Percentiles rank a stretch among this genome's conserved stretches.
phyloP scores from a whole-genome alignment of 2,888 invertebrate species.

The Andricus quercusramuli region DNA sequence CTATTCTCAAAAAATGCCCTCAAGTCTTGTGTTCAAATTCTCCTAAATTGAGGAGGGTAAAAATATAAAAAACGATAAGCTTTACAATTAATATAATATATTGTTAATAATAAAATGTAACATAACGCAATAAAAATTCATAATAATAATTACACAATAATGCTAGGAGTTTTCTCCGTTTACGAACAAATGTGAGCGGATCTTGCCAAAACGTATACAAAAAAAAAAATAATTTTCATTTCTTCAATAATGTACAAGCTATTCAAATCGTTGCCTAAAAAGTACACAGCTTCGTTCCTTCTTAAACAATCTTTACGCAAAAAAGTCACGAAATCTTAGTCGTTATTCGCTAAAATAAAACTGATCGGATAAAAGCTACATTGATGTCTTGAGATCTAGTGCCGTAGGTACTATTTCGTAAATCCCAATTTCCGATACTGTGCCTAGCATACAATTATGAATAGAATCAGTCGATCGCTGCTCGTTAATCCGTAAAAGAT shows the following conservation, averaged over 20 bases:
- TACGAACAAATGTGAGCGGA: constrained; percentile 62
- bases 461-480: constrained; percentile 37
- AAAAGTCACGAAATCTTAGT: constrained; percentile 45
- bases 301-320: constrained; percentile 51
- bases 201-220: constrained; percentile 48
- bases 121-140: constrained; percentile 76
- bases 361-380: constrained; percentile 44
- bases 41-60: constrained; percentile 62
- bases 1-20: background rate
- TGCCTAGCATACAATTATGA: constrained; percentile 31
- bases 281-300: constrained; percentile 51
- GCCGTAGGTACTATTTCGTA: constrained; percentile 48
- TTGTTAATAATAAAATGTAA: constrained; percentile 78
- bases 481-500: constrained; percentile 34
- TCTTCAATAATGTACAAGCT: constrained; percentile 33
- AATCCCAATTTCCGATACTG: constrained; percentile 49
- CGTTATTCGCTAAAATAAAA: constrained; percentile 37
- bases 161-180: constrained; percentile 68
- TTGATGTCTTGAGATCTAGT: constrained; percentile 56
- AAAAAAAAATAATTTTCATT: constrained; percentile 45
- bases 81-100: constrained; percentile 76
- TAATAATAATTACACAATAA: constrained; percentile 75
- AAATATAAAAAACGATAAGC: constrained; percentile 64
- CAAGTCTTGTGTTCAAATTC: constrained; percentile 10
- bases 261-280: constrained; percentile 26